These are phyloP conservation scores for Eidolon dupreanum DNA, from an alignment of 2,797 vertebrate genomes.

Conservation along the genomic window DNA sequence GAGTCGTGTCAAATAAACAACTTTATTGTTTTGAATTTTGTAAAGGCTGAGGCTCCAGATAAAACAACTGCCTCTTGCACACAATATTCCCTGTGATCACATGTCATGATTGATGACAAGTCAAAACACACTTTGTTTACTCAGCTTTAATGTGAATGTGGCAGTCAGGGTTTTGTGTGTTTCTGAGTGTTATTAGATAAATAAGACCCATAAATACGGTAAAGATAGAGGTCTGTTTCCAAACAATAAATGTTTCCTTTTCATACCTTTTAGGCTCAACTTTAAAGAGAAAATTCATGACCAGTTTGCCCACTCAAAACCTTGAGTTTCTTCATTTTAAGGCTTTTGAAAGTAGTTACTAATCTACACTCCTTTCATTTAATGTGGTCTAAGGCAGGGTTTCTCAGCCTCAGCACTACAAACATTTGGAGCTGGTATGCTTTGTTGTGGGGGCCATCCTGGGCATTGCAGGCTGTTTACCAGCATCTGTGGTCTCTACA, in stretches of 20 bases:
- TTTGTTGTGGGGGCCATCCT: neutral
- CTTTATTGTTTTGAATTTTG: slow-evolving; percentile 89
- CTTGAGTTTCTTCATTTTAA: slow-evolving; percentile 39
- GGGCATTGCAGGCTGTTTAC: neutral
- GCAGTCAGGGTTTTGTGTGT: slow-evolving; percentile 83
- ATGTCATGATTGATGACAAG: slow-evolving; percentile 89
- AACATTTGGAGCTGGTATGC: neutral
- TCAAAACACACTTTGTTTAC: slow-evolving; percentile 89
- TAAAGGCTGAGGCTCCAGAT: slow-evolving; percentile 87
- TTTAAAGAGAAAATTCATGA: slow-evolving; percentile 61
- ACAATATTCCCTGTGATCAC: slow-evolving; percentile 87
- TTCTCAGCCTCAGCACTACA: neutral
- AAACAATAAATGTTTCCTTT: slow-evolving; percentile 80
- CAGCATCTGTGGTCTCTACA: neutral
- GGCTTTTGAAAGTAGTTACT: slow-evolving; percentile 27
- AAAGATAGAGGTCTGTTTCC: slow-evolving; percentile 82
- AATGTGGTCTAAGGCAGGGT: neutral
- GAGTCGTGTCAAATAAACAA: slow-evolving; percentile 88
- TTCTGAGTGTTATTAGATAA: slow-evolving; percentile 87
- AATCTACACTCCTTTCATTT: neutral
- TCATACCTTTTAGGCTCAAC: slow-evolving; percentile 66
- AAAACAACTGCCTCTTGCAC: slow-evolving; percentile 87
- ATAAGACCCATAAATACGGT: slow-evolving; percentile 83
- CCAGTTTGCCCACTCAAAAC: neutral
- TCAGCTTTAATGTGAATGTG: slow-evolving; percentile 88